These are phyloP conservation scores for Rostratula benghalensis DNA, from an alignment of 2,113 vertebrate genomes.

Conservation along the genomic window DNA sequence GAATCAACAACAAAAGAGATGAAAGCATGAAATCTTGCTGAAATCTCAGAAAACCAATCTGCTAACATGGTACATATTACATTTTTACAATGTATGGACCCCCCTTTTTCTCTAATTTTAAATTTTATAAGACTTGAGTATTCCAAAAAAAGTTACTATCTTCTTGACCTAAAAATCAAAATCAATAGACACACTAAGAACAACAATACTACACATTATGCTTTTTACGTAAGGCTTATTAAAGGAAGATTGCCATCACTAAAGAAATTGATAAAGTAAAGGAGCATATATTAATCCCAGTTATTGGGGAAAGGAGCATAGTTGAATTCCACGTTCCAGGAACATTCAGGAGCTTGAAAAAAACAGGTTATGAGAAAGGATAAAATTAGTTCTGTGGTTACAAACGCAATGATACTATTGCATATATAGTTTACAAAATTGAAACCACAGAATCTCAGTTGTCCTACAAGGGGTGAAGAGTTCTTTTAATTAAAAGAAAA, in stretches of 20 bases:
- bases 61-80: rapidly evolving
- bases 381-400: neutral
- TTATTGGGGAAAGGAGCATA: neutral
- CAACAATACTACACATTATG: neutral
- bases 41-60: neutral
- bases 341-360: neutral
- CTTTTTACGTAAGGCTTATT: neutral
- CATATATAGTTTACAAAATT: neutral
- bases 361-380: neutral
- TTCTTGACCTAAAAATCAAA: neutral
- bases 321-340: neutral
- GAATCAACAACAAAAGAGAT: neutral
- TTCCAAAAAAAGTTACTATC: neutral
- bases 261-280: neutral
- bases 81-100: neutral
- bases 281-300: neutral
- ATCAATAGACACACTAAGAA: neutral
- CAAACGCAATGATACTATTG: neutral
- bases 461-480: neutral
- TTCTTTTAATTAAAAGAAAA: slow-evolving; percentile 5
- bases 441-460: slow-evolving; percentile 7
- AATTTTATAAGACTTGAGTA: neutral
- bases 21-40: neutral
- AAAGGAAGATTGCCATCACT: neutral
- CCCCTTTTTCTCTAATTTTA: too few relatives aligned